phyloP scores from a whole-genome alignment of 2,888 invertebrate species.

The Andrena marginata region DNA sequence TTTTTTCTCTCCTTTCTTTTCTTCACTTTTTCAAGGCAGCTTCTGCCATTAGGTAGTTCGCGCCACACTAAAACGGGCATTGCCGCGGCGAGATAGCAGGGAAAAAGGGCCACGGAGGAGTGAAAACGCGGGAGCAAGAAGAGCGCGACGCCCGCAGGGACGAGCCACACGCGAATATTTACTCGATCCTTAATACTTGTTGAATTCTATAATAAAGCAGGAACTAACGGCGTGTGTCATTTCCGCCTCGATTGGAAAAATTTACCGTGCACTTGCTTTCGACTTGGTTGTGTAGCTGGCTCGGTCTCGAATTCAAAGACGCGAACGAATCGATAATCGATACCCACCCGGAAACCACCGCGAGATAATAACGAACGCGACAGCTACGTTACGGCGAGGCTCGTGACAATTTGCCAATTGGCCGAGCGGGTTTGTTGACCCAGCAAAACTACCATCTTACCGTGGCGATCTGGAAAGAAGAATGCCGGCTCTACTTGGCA shows the following conservation, averaged over 20 bases:
- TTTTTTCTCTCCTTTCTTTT: conserved; percentile 39
- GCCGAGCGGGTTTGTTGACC: conserved; percentile 74
- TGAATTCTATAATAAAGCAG: conserved; percentile 45
- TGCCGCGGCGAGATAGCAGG: conserved; percentile 38
- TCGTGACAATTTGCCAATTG: conserved; percentile 76
- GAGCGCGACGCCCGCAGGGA: not conserved
- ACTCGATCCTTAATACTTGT: conserved; percentile 45
- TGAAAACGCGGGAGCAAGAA: not conserved
- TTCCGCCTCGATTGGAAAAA: conserved; percentile 10
- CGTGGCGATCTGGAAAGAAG: conserved; percentile 39
- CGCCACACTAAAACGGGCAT: conserved; percentile 49
- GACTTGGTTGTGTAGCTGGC: not conserved
- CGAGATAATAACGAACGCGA: conserved; percentile 13
- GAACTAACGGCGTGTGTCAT: conserved; percentile 38
- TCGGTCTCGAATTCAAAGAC: not conserved
- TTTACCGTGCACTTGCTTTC: not conserved
- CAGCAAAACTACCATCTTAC: conserved; percentile 71
- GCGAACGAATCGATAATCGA: conserved; percentile 2
- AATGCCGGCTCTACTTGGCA: conserved; percentile 69
- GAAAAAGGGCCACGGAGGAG: not conserved
- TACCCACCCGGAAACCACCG: not conserved
- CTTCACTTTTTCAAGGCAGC: conserved; percentile 53
- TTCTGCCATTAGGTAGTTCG: conserved; percentile 63
- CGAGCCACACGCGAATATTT: conserved; percentile 7
- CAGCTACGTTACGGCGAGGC: conserved; percentile 17